Evolutionary conservation across 2,797 vertebrate species (phyloP).

Genomic region (Enteromius fasciolatus): DNA sequence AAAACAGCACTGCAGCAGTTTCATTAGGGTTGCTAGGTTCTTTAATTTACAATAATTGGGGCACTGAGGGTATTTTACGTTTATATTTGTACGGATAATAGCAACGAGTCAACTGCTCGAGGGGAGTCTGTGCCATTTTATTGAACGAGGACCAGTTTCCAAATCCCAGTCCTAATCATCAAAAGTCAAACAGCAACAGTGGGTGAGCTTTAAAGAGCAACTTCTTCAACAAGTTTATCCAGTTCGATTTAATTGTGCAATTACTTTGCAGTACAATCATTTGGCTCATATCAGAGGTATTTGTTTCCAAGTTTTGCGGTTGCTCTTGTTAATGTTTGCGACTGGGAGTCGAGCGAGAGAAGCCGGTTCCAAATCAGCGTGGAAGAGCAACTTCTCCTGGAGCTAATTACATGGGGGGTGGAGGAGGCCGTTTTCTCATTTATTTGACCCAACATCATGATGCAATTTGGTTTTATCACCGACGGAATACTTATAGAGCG

Average conservation of each 20-base stretch:
- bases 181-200: constrained; percentile 29
- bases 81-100: constrained; percentile 59
- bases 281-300: constrained; percentile 64
- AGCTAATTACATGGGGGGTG: constrained; percentile 54
- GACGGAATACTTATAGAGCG: constrained; percentile 80
- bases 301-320: constrained; percentile 50
- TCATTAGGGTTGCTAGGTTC: constrained; percentile 71
- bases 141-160: constrained; percentile 18
- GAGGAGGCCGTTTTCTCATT: constrained; percentile 66
- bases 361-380: constrained; percentile 42
- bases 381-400: constrained; percentile 47
- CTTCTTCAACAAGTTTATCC: constrained; percentile 47
- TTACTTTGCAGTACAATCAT: constrained; percentile 66
- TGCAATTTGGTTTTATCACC: constrained; percentile 83
- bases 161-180: constrained; percentile 26
- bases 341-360: constrained; percentile 28
- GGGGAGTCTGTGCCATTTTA: constrained; percentile 36
- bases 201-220: constrained; percentile 45
- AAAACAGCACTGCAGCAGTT: constrained; percentile 72
- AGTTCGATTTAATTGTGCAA: constrained; percentile 65
- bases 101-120: constrained; percentile 44
- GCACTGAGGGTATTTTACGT: constrained; percentile 67
- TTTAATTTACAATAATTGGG: constrained; percentile 77
- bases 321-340: constrained; percentile 43
- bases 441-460: constrained; percentile 78